Percentiles rank a stretch among this genome's conserved stretches.
These are phyloP conservation scores for Lamproptera curius DNA, from an alignment of 2,888 invertebrate genomes.

Conservation along the genomic window DNA sequence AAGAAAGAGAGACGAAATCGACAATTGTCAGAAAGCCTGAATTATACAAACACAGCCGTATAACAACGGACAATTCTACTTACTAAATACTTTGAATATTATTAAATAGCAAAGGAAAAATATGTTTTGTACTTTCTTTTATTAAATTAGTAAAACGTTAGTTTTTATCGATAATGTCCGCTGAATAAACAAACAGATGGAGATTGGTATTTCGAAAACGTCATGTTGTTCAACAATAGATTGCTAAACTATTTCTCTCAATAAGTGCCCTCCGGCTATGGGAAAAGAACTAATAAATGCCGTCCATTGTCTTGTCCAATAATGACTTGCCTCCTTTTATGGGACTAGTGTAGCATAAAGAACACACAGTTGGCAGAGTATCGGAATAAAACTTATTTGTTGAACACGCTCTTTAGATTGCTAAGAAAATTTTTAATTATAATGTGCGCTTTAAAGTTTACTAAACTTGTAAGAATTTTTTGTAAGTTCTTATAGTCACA, in stretches of 20 bases:
- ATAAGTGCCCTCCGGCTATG: conserved; percentile 34
- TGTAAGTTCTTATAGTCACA: too few relatives aligned
- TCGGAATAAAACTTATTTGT: too few relatives aligned
- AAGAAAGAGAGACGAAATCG: too few relatives aligned
- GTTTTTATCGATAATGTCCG: conserved; percentile 4
- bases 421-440: too few relatives aligned
- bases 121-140: background rate
- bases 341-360: background rate
- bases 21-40: too few relatives aligned
- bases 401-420: too few relatives aligned
- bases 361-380: too few relatives aligned
- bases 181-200: conserved; percentile 5
- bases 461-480: too few relatives aligned
- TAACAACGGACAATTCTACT: background rate
- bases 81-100: background rate
- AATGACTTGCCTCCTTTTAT: conserved; percentile 19
- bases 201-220: conserved; percentile 25
- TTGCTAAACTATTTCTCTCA: conserved; percentile 50
- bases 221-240: conserved; percentile 44
- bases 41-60: background rate
- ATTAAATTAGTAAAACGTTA: too few relatives aligned
- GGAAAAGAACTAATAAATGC: conserved; percentile 39
- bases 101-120: too few relatives aligned
- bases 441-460: too few relatives aligned
- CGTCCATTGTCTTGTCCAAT: conserved; percentile 43